These are phyloP conservation scores for Eudorcas thomsonii DNA, from an alignment of 2,113 vertebrate genomes.

Conservation along the genomic window DNA sequence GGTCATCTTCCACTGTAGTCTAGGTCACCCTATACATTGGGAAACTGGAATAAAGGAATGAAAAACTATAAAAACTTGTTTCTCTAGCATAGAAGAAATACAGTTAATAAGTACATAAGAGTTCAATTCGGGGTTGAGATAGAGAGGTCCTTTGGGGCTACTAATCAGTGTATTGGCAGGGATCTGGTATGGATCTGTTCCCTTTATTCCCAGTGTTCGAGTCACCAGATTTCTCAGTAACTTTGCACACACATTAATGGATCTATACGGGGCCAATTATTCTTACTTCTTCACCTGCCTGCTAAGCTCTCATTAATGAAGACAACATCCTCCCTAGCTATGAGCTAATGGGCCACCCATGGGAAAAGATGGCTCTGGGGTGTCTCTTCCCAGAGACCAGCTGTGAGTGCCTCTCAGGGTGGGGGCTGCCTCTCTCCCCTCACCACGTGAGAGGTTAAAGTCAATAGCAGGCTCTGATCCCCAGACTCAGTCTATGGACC, in stretches of 20 bases:
- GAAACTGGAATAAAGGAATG: not conserved
- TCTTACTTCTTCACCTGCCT: constrained; percentile 28
- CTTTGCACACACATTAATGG: constrained; percentile 29
- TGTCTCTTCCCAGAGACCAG: not conserved
- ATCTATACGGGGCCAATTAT: constrained; percentile 44
- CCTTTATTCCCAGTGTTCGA: not conserved
- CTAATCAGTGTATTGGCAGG: not conserved
- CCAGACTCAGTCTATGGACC: not conserved
- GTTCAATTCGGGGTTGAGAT: not conserved
- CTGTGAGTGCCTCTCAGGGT: not conserved
- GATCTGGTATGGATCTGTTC: not conserved
- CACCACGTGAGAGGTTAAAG: not conserved
- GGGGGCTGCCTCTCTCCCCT: not conserved
- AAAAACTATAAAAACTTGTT: not conserved
- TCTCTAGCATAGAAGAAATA: not conserved
- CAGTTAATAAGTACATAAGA: not conserved
- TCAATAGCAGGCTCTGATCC: not conserved
- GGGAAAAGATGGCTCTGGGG: not conserved
- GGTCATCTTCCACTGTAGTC: not conserved
- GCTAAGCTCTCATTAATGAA: not conserved
- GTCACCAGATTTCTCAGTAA: not conserved
- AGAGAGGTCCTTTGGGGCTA: not conserved
- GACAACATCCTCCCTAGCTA: not conserved
- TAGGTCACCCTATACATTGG: not conserved
- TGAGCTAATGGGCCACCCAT: not conserved